Percentiles rank a stretch among this genome's conserved stretches.
phyloP scores from a whole-genome alignment of 2,888 invertebrate species.

The Dioctria rufipes region DNA sequence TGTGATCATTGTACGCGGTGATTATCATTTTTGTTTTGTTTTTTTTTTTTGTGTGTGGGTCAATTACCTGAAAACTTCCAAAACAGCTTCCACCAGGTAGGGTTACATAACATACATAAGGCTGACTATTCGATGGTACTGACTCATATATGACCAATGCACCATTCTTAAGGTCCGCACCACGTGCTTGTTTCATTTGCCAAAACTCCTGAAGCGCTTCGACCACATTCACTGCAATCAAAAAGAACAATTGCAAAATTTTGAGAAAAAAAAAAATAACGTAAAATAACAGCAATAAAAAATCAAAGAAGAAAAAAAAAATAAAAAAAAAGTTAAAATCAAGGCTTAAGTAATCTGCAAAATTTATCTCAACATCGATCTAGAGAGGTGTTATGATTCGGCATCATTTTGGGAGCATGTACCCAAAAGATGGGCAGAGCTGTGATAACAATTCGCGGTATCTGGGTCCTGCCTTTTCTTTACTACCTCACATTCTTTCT shows the following conservation, averaged over 20 bases:
- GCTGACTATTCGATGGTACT: slow-evolving; percentile 90
- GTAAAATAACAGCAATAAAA: neutral
- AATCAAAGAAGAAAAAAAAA: slow-evolving; percentile 53
- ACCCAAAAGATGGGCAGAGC: slow-evolving; percentile 44
- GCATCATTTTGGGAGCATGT: slow-evolving; percentile 51
- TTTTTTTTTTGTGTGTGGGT: slow-evolving; percentile 29
- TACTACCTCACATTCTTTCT: slow-evolving; percentile 30
- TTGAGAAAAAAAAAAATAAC: slow-evolving; percentile 32
- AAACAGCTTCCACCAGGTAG: slow-evolving; percentile 96
- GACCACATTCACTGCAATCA: slow-evolving; percentile 88
- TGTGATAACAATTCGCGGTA: slow-evolving; percentile 47
- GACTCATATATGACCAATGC: slow-evolving; percentile 96
- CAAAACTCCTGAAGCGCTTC: slow-evolving; percentile 97
- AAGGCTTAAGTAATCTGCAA: slow-evolving; percentile 36
- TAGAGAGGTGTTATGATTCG: slow-evolving; percentile 53
- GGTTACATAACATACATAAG: slow-evolving; percentile 95
- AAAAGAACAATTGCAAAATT: slow-evolving; percentile 52
- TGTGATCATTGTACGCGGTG: too few species aligned
- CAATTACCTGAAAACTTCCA: slow-evolving; percentile 90
- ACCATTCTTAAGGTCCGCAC: slow-evolving; percentile 87
- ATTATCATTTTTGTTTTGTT: neutral
- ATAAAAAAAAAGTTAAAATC: neutral
- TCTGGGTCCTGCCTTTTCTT: slow-evolving; percentile 15
- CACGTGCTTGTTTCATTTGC: slow-evolving; percentile 95
- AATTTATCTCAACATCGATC: slow-evolving; percentile 51